A percentile compares a stretch with the other conserved stretches of the same genome.
These are phyloP conservation scores for Mus caroli DNA, from an alignment of 2,797 vertebrate species.

Conservation along the genomic window DNA sequence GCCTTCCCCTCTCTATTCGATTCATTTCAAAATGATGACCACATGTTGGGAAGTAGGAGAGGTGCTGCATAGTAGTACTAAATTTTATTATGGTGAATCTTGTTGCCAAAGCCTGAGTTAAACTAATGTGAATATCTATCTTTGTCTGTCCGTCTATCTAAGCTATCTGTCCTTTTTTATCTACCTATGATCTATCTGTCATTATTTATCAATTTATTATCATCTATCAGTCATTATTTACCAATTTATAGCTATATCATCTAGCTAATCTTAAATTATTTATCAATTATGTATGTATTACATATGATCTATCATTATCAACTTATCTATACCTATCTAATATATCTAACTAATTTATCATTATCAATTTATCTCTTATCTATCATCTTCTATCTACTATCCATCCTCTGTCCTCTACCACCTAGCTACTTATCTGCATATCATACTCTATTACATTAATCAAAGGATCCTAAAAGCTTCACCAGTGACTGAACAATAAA, in stretches of 20 bases:
- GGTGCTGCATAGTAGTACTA: background rate
- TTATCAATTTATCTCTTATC: background rate
- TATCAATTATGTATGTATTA: too few species aligned
- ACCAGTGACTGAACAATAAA: background rate
- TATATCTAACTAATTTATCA: background rate
- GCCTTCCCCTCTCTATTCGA: background rate
- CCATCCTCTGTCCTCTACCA: background rate
- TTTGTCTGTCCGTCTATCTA: background rate
- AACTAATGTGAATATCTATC: conserved; percentile 4
- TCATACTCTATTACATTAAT: background rate
- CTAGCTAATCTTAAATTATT: background rate
- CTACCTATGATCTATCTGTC: background rate
- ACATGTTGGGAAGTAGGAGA: background rate
- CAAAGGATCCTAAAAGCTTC: background rate
- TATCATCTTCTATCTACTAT: background rate
- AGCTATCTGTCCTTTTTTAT: background rate
- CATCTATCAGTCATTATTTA: too few species aligned
- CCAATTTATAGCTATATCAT: background rate
- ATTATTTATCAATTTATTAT: background rate
- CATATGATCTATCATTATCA: background rate
- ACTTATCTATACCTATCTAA: background rate
- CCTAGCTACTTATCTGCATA: background rate
- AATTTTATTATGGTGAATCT: background rate
- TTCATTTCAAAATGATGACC: background rate
- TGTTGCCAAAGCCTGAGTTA: conserved; percentile 22